Evolutionary conservation across 1,140 invertebrate species (phyloP).

Genomic region (Neoseiulus cucumeris): DNA sequence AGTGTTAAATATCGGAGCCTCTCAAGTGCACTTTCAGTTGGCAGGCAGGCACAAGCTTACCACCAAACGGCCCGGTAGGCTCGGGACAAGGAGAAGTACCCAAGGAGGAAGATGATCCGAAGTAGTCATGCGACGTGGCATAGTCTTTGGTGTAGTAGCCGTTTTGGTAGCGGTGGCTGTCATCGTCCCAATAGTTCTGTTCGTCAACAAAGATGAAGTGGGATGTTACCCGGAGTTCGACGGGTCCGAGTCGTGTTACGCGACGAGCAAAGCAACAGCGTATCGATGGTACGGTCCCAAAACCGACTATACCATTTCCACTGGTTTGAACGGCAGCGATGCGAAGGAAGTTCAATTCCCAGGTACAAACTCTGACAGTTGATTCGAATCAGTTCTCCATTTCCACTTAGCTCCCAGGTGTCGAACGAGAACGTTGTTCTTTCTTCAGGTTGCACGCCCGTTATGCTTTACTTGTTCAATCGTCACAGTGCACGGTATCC

Average conservation of each 20-base stretch:
- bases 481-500: not conserved
- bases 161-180: not conserved
- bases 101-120: not conserved
- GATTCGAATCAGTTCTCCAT: not conserved
- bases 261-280: not conserved
- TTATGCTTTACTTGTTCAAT: not conserved
- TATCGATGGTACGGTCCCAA: not conserved
- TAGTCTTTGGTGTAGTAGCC: not conserved
- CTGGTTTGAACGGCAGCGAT: not conserved
- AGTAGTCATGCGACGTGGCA: not conserved
- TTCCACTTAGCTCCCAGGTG: not conserved
- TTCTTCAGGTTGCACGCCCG: not conserved
- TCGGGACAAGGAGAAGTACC: too few species aligned
- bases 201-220: not conserved
- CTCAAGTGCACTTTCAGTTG: too few species aligned
- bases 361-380: not conserved
- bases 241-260: not conserved
- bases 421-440: not conserved
- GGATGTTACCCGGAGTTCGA: not conserved
- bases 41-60: too few species aligned
- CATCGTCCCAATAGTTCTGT: not conserved
- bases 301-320: not conserved
- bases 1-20: too few species aligned
- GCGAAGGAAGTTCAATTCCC: not conserved
- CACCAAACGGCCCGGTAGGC: too few species aligned